Evolutionary conservation across 1,140 invertebrate species (phyloP).

Genomic region (Bombyx mandarina): DNA sequence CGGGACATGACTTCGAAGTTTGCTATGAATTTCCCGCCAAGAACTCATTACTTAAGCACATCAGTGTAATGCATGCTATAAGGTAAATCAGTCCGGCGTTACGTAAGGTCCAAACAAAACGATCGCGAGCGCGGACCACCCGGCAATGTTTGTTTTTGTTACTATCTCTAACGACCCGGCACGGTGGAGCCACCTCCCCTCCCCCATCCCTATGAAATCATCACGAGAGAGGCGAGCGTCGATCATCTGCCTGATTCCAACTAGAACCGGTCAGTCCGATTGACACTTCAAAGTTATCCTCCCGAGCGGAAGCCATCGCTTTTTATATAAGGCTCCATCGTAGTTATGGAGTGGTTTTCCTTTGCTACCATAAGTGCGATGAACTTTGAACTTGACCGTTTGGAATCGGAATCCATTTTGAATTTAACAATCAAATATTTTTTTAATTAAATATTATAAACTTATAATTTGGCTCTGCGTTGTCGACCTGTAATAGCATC

Average conservation of each 20-base stretch:
- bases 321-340: constrained; percentile 12
- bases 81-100: constrained; percentile 12
- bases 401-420: too few relatives aligned
- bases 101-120: constrained; percentile 13
- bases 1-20: too few relatives aligned
- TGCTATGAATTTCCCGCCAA: neutral
- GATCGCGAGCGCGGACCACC: constrained; percentile 19
- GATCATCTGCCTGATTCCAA: constrained; percentile 10
- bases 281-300: constrained; percentile 17
- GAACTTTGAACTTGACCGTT: too few relatives aligned
- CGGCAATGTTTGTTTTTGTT: constrained; percentile 29
- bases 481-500: too few relatives aligned
- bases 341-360: constrained; percentile 10
- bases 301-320: constrained; percentile 9
- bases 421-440: too few relatives aligned
- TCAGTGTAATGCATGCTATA: constrained; percentile 7
- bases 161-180: constrained; percentile 13
- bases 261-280: constrained; percentile 11
- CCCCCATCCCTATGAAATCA: constrained; percentile 2
- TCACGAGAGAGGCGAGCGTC: constrained; percentile 6
- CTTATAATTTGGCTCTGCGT: too few relatives aligned
- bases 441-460: too few relatives aligned
- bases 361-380: too few relatives aligned
- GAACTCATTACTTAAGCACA: constrained; percentile 6
- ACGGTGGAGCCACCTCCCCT: constrained; percentile 10